Evolutionary conservation across 53 echinoderm and acorn worm species (phyloP), one percentile per base, ranked within the genome.

Genomic region (Holothuria scabra): DNA sequence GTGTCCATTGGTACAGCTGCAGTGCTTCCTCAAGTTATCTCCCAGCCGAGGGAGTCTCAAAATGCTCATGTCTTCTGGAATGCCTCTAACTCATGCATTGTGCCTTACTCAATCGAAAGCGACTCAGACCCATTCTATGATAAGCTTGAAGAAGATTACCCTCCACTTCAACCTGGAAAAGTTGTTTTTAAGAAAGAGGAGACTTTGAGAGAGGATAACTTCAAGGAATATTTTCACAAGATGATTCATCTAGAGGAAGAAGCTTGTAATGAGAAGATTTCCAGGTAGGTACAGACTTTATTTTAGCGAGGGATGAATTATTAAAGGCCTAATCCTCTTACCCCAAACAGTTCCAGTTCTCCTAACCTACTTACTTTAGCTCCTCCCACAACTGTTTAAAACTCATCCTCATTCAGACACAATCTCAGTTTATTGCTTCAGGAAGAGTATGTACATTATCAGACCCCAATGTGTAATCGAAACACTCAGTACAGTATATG

Each of bases 181-280:
- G 20, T 66, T 9, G 31, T n/a, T 9, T 84, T 89, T 31, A 82
- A 85, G 78, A 57, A 76, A 5, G 85, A 67, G 7, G 44, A 67
- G 12, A 56, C 76, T 28, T 66, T 97, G 41, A 83, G 62, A 72
- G 64, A 79, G 19, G 87, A 92, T 34, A 89, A 85, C 74, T 97
- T 92, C 84, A 88, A 87, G 48, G 86, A 83, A 23, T 88, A 90
- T 68, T 92, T 97, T 90, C 97, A 97, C 80, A 90, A 92, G 82
- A 91, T 97, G 89, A 81, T 97, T 67, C 49, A 90, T 65, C 67
- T 94, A 38, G 97, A 97, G 80, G 97, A 97, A 49, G 66, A 88
- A 20, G 90, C 87, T 19, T 88, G 88, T 59, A 92, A 88, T 65
- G 92, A 92, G 63, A 81, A 84, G 24, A 90, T 97, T 34, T 38